These are phyloP conservation scores for Zingel zingel DNA, from an alignment of 2,113 vertebrate genomes.

Conservation along the genomic window DNA sequence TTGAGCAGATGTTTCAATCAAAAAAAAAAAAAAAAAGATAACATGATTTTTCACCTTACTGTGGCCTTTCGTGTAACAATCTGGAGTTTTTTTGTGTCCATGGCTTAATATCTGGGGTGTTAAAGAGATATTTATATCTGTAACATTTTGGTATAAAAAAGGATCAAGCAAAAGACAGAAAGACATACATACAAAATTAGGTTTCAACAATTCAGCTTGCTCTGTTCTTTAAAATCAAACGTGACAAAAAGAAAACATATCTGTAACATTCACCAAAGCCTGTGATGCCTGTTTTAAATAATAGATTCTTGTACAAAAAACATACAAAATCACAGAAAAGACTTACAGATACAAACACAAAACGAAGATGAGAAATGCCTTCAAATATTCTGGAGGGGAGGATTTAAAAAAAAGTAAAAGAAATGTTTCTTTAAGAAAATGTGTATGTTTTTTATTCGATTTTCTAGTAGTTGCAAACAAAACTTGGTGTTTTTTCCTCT, in stretches of 20 bases:
- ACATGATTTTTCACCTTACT: conserved; percentile 90
- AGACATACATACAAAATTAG: conserved; percentile 62
- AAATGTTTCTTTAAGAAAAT: conserved; percentile 95
- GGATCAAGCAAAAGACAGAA: conserved; percentile 51
- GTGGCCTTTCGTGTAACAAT: conserved; percentile 94
- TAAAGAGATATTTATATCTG: conserved; percentile 76
- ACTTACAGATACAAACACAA: conserved; percentile 77
- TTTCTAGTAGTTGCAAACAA: conserved; percentile 96
- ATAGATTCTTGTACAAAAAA: conserved; percentile 87
- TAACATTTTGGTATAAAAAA: conserved; percentile 66
- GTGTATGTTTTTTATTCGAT: conserved; percentile 99
- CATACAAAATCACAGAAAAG: conserved; percentile 76
- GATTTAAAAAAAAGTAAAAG: conserved; percentile 85
- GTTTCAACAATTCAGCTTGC: conserved; percentile 38
- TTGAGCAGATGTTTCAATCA: conserved; percentile 80
- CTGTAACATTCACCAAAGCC: conserved; percentile 93
- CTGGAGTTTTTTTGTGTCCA: conserved; percentile 82
- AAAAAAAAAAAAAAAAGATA: conserved; percentile 55
- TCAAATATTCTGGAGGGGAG: conserved; percentile 88
- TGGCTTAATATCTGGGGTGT: conserved; percentile 80
- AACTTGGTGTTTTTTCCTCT: conserved; percentile 94
- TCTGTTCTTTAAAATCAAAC: conserved; percentile 55
- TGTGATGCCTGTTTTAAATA: conserved; percentile 90
- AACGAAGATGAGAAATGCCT: conserved; percentile 88
- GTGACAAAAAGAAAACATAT: conserved; percentile 81